These are phyloP conservation scores for Rosalia funebris DNA, from an alignment of 2,888 invertebrate genomes.

Conservation along the genomic window DNA sequence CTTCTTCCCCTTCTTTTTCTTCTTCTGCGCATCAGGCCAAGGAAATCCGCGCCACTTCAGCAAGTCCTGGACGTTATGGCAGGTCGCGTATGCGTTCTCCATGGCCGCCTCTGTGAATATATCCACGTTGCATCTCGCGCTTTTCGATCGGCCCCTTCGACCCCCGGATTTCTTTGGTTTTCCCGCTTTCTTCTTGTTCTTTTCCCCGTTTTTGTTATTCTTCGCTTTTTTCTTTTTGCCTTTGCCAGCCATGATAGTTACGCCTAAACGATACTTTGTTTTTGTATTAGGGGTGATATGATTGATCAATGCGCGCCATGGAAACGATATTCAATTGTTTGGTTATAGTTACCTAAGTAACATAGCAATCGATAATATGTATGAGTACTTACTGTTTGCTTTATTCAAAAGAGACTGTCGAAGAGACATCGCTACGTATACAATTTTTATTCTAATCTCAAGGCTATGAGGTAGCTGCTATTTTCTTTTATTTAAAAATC, in stretches of 20 bases:
- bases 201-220: constrained; percentile 42
- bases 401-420: too few species aligned
- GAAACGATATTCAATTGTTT: too few species aligned
- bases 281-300: too few species aligned
- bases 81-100: constrained; percentile 93
- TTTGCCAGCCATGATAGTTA: constrained; percentile 44
- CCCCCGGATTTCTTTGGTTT: constrained; percentile 43
- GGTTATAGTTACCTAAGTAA: too few species aligned
- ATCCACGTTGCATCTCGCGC: constrained; percentile 78
- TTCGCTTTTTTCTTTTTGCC: constrained; percentile 50
- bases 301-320: too few species aligned
- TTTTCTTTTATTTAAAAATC: too few species aligned
- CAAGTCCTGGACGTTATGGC: constrained; percentile 92
- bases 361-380: too few species aligned
- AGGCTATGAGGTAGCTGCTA: too few species aligned
- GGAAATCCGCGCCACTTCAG: constrained; percentile 87
- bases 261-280: too few species aligned
- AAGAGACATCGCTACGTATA: too few species aligned
- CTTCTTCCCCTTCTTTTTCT: constrained; percentile 84
- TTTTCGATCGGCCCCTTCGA: constrained; percentile 59
- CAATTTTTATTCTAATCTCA: too few species aligned
- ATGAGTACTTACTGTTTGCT: too few species aligned
- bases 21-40: constrained; percentile 88
- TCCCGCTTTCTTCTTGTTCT: constrained; percentile 43
- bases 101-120: constrained; percentile 90